phyloP scores from a whole-genome alignment of 2,113 vertebrate genomes.

The Myotis yumanensis region DNA sequence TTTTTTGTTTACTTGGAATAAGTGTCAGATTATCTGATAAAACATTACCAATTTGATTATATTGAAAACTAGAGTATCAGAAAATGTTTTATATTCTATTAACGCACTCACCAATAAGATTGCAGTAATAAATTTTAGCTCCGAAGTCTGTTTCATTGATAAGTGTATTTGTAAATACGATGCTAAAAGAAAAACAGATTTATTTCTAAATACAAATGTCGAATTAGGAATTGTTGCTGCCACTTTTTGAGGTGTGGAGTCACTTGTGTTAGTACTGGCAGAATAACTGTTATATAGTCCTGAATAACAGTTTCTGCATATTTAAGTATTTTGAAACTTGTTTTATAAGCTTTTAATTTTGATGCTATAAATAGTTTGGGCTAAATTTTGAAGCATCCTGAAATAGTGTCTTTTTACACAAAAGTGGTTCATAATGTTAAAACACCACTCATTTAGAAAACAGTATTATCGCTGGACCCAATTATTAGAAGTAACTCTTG shows the following conservation, averaged over 20 bases:
- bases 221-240: background rate
- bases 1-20: background rate
- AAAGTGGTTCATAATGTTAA: background rate
- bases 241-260: background rate
- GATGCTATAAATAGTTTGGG: background rate
- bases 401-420: background rate
- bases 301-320: background rate
- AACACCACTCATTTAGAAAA: too few relatives aligned
- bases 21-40: background rate
- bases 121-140: background rate
- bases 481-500: background rate
- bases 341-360: background rate
- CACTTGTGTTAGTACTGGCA: background rate
- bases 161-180: background rate
- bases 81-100: background rate
- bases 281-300: background rate
- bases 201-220: background rate
- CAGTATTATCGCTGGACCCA: too few relatives aligned
- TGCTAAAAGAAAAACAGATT: background rate
- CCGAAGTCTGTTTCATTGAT: background rate
- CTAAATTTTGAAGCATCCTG: background rate
- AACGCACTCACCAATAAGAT: background rate
- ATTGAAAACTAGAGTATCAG: background rate
- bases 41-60: background rate
- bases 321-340: conserved; percentile 12